phyloP scores from a whole-genome alignment of 1,140 invertebrate species.

The Pseudachorutes palmiensis region DNA sequence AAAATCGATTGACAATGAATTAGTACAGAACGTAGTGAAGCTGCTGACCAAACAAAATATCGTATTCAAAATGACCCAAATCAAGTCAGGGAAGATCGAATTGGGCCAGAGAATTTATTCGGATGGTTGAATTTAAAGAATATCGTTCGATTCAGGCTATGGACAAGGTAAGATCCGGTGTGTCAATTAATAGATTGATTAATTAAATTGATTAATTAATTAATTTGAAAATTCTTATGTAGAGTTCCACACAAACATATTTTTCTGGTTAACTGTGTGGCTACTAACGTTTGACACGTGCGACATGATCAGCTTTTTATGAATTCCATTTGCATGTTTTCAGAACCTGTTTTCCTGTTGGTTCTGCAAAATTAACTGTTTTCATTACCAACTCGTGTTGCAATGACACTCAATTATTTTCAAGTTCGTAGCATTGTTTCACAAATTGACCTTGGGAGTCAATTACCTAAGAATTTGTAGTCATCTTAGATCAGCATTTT shows the following conservation, averaged over 20 bases:
- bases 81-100: constrained; percentile 4
- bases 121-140: constrained; percentile 12
- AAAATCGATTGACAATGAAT: background rate
- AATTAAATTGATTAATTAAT: background rate
- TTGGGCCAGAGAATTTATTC: constrained; percentile 1
- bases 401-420: constrained; percentile 1
- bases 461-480: background rate
- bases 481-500: no score
- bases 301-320: background rate
- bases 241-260: background rate
- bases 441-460: background rate
- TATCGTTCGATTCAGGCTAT: constrained; percentile 9
- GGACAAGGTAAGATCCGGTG: constrained; percentile 7
- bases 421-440: background rate
- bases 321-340: no score
- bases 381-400: no score
- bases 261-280: no score
- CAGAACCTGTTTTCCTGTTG: no score
- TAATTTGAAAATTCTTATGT: background rate
- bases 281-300: background rate
- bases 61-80: constrained; percentile 9
- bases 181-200: background rate
- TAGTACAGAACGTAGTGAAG: no score
- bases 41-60: no score
- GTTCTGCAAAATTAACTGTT: no score